A percentile compares a stretch with the other conserved stretches of the same genome.
phyloP scores from a whole-genome alignment of 2,888 invertebrate genomes.

The Dione vanillae region DNA sequence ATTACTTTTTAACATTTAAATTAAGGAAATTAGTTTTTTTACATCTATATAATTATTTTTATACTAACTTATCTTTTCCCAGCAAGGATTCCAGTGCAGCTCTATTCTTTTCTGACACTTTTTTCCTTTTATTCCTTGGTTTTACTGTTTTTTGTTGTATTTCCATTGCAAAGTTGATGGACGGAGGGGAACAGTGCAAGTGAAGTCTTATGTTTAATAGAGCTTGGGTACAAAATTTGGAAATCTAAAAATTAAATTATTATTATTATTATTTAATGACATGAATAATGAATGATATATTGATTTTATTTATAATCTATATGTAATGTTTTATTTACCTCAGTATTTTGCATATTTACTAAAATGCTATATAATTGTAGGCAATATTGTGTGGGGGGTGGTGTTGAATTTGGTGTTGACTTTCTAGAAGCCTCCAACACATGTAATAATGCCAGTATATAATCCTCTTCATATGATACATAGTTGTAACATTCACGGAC shows the following conservation, averaged over 20 bases:
- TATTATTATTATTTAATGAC: neutral
- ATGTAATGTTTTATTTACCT: slow-evolving; percentile 53
- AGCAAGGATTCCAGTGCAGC: slow-evolving; percentile 64
- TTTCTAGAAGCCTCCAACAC: slow-evolving; percentile 62
- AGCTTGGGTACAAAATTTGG: slow-evolving; percentile 68
- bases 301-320: neutral
- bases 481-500: slow-evolving; percentile 65
- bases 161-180: slow-evolving; percentile 65
- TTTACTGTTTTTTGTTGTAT: slow-evolving; percentile 48
- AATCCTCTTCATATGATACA: slow-evolving; percentile 45
- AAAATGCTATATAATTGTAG: slow-evolving; percentile 65
- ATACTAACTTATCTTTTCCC: slow-evolving; percentile 63
- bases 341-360: slow-evolving; percentile 50
- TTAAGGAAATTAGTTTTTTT: no score
- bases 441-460: slow-evolving; percentile 54
- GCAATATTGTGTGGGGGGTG: slow-evolving; percentile 74
- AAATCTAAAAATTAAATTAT: slow-evolving; percentile 59
- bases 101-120: slow-evolving; percentile 65
- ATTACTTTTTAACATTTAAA: no score
- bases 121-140: slow-evolving; percentile 56
- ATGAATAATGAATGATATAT: no score
- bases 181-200: slow-evolving; percentile 71
- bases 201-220: slow-evolving; percentile 72
- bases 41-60: no score
- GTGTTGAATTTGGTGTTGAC: slow-evolving; percentile 53